Base-by-base conservation (phyloP, 2,888 invertebrate species). In the Orchesella flavescens region DNA sequence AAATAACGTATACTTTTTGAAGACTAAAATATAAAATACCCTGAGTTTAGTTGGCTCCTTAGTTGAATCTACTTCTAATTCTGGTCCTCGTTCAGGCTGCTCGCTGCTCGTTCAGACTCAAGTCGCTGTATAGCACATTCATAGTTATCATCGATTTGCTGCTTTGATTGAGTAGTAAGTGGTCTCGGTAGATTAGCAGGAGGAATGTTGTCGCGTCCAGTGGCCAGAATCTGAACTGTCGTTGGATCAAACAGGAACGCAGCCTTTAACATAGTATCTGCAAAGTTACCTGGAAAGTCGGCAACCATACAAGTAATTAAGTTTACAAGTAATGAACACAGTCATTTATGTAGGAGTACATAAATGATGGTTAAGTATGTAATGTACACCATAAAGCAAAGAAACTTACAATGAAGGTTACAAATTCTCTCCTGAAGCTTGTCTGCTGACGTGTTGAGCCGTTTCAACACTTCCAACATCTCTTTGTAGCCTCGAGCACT, bases 391-490 rank as follows among this genome's bases (percentile, higher is more conserved):
- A 34, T 34, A 34, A 34, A 4, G n/a, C n/a, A 71, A 43, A 24
- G 44, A 68, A 34, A 55, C 81, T 59, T 68, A 84, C 84, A 21
- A 55, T 81, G 49, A 21, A 84, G 24, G 3, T 13, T 57, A 23
- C 57, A 72, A 24, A 80, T 66, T 43, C 63, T 34, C 13, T 84
- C 84, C 13, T 55, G 23, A 21, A 81, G 44, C 0, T 61, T 43
- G 21, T 84, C 84, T 3, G 55, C 55, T 13, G 24, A 13, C 0
- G 13, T 72, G 13, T 68, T 24, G 7, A 80, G 17, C 13, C 53
- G 46, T 55, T 84, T 84, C 17, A 76, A 21, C 12, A 23, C 24
- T 15, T 68, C 81, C 9, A 81, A 5, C 84, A 84, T 84, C 19
- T 80, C 80, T 49, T 84, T 84, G 68, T 61, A 84, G 24, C 44